Base-by-base conservation (phyloP, 2,797 vertebrate genomes). In the Cryptoprocta ferox region DNA sequence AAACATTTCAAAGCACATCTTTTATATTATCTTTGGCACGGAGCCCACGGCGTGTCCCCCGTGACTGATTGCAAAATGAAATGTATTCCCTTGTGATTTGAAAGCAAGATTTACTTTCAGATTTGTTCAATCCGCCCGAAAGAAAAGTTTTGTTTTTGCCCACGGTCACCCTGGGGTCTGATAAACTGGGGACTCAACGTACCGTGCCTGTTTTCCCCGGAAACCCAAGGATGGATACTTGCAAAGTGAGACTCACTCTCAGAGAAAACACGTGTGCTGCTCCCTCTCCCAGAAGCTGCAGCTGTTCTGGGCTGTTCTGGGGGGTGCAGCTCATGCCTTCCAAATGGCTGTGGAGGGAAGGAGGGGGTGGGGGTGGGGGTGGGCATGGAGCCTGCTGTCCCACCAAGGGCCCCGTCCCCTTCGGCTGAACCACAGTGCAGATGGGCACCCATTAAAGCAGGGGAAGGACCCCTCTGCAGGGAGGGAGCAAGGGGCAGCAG, bases 211-310 rank as follows among this genome's bases (percentile, higher is more conserved):
- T 24, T 59, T 61, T 71, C 28, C 94, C 93, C 91, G 88, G 76
- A 86, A 89, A 81, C 8, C 0, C 78, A 75, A 88, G 79, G 75
- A 73, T 79, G 76, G 70, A 48, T 26, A n/a, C 82, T 84, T 6
- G 6, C 35, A 7, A 24, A 45, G 83, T 59, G 45, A 97, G 92
- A 87, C 76, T 21, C 7, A 45, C 65, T 91, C 68, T 12, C 83
- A 2, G 19, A 73, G 70, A 71, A 88, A 94, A 95, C 91, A 95
- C 65, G 71, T 68, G 83, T n/a, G 61, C 70, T n/a, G n/a, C 56
- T 42, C 63, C 71, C 68, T 78, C 42, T 78, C 80, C 91, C 32
- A 56, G 50, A 71, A 89, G 66, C 2, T 35, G 45, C 76, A 37
- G 90, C 94, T 84, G 91, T 66, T 73, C 88, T 14, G 3, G 83